Evolutionary conservation across 2,113 vertebrate genomes (phyloP).

Genomic region (Brachypodius melanocephalos): DNA sequence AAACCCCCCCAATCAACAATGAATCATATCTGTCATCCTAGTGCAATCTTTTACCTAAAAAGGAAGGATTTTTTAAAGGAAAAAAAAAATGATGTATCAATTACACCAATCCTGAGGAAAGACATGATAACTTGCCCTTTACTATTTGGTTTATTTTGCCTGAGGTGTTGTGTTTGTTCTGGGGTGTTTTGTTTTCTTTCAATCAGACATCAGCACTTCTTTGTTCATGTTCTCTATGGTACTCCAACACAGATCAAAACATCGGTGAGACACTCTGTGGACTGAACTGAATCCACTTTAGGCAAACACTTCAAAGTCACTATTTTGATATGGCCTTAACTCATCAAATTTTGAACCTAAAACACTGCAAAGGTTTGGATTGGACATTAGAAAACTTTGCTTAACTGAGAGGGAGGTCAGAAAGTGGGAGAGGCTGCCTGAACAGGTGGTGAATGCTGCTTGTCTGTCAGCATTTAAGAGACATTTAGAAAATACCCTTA

Average conservation of each 20-base stretch:
- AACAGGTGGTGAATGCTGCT: rapidly evolving
- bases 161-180: background rate
- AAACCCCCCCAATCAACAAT: background rate
- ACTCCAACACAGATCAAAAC: background rate
- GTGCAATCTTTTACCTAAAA: background rate
- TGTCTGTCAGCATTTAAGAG: background rate
- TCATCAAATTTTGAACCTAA: background rate
- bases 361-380: background rate
- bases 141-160: background rate
- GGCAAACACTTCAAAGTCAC: background rate
- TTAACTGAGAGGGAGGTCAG: background rate
- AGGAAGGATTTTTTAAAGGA: background rate
- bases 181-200: background rate
- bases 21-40: background rate
- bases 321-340: background rate
- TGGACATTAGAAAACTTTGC: background rate
- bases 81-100: background rate
- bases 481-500: background rate
- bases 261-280: background rate
- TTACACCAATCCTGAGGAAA: background rate
- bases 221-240: background rate
- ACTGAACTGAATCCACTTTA: background rate
- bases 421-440: background rate
- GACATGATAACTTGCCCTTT: background rate
- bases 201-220: background rate